Conservation (phyloP, 1,140 invertebrate genomes). For the Drosophila triauraria region DNA sequence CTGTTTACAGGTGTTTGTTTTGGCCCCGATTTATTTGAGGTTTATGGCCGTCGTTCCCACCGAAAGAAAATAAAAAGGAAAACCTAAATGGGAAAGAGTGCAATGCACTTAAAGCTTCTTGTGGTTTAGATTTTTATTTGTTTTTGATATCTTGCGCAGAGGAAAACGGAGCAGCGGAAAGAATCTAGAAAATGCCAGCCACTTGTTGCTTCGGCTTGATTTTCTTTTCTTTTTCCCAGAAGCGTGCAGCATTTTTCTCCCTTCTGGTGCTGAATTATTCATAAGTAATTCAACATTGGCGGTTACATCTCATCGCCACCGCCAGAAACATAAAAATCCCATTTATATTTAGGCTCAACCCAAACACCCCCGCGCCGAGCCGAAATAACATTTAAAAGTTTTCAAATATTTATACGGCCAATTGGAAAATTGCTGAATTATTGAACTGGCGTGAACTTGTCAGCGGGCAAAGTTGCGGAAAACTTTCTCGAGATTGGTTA, state of each 20-base stretch:
- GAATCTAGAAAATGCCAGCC: conserved; percentile 22
- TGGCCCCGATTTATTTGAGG: conserved; percentile 45
- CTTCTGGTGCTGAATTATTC: conserved; percentile 42
- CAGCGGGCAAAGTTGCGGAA: conserved; percentile 13
- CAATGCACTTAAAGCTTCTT: conserved; percentile 40
- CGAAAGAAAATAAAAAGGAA: not conserved
- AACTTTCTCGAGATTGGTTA: conserved; percentile 54
- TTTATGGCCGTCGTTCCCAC: conserved; percentile 13
- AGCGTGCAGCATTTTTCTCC: conserved; percentile 16
- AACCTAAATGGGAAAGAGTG: not conserved
- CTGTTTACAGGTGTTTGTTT: conserved; percentile 82
- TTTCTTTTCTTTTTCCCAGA: conserved; percentile 10
- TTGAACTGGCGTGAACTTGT: conserved; percentile 43
- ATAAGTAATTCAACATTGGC: conserved; percentile 33
- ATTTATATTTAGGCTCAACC: conserved; percentile 54
- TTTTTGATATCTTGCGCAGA: conserved; percentile 4
- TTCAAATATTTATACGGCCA: conserved; percentile 55
- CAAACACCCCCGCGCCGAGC: conserved; percentile 23
- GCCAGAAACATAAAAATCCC: conserved; percentile 55
- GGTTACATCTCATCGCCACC: conserved; percentile 7
- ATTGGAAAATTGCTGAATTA: conserved; percentile 54
- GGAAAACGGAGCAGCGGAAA: not conserved
- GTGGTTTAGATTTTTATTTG: conserved; percentile 19
- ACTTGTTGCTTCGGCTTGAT: conserved; percentile 48
- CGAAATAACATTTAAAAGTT: conserved; percentile 54